phyloP scores from a whole-genome alignment of 2,797 vertebrate species.

The Ptychobarbus kaznakovi region DNA sequence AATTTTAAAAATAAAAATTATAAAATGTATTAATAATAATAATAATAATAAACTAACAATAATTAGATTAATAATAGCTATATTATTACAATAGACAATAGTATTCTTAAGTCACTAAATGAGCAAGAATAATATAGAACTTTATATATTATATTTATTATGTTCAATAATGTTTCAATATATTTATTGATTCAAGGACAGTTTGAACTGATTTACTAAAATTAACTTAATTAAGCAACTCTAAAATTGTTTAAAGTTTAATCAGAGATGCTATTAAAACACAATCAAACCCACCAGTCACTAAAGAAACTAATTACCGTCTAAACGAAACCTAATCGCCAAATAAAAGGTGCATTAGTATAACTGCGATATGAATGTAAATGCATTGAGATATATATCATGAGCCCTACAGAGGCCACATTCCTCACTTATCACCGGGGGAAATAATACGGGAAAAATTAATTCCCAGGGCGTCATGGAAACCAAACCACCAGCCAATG shows the following conservation, averaged over 20 bases:
- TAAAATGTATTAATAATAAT: background rate
- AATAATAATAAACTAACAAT: too few relatives aligned
- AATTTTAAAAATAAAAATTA: background rate
- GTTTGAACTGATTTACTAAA: background rate
- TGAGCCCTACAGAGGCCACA: constrained; percentile 6
- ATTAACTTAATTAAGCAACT: background rate
- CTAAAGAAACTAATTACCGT: background rate
- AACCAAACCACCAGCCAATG: constrained; percentile 51
- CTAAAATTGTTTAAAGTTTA: background rate
- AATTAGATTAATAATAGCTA: background rate
- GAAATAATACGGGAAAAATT: constrained; percentile 45
- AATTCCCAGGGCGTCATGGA: constrained; percentile 56
- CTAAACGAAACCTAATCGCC: background rate
- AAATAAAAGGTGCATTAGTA: background rate
- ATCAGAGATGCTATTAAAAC: background rate
- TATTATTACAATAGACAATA: background rate
- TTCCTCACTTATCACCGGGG: constrained; percentile 46
- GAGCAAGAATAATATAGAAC: background rate
- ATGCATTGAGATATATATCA: too few relatives aligned
- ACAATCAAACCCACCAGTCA: background rate
- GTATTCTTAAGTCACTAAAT: too few relatives aligned
- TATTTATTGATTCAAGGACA: background rate
- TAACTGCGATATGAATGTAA: background rate
- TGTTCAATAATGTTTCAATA: background rate
- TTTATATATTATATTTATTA: background rate